Evolutionary conservation across 2,888 invertebrate genomes (phyloP), one percentile per base, ranked within the genome.

Genomic region (Drosophila robusta): DNA sequence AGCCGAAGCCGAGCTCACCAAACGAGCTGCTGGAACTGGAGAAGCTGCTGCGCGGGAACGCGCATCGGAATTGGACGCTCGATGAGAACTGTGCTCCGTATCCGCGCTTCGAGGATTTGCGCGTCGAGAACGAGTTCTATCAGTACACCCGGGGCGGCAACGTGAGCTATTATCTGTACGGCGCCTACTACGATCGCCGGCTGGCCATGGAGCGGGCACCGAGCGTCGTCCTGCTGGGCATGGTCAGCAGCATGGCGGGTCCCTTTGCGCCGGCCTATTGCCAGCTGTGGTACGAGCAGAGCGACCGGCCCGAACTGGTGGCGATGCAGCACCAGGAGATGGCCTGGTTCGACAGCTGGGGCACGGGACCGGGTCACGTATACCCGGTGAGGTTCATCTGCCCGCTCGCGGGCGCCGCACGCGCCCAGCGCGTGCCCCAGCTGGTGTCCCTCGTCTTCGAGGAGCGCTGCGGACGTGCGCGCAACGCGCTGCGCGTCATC

Each of bases 401-500:
- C 22, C 58, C 63, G 0, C 24, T 76, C 0, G 38, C 12, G 0
- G 26, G 5, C 0, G 42, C 32, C 0, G 39, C 56, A 3, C 64
- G 61, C 0, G 26, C 38, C 0, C 8, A 32, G n/a, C 76, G 76
- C 0, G 51, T 76, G 6, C 81, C 81, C 0, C 73, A 81, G 16
- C n/a, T 81, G 44, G 81, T 86, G 3, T 65, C 87, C 0, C 5
- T 81, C 50, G 80, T 81, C 1, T 68, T 77, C 1, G 54, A 18
- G 3, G 46, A 58, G 14, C 39, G 11, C 1, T 82, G 82, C 26
- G 65, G 54, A 0, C 50, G 52, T 4, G 34, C 82, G 0, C 18
- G 6, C 6, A 87, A 81, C 38, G 87, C 84, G 95, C 0, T 82
- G 11, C 56, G 29, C 2, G 64, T 87, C 0, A 8, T 49, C 6